Conservation (phyloP, 2,797 vertebrate species). For the Acanthurus tractus region DNA sequence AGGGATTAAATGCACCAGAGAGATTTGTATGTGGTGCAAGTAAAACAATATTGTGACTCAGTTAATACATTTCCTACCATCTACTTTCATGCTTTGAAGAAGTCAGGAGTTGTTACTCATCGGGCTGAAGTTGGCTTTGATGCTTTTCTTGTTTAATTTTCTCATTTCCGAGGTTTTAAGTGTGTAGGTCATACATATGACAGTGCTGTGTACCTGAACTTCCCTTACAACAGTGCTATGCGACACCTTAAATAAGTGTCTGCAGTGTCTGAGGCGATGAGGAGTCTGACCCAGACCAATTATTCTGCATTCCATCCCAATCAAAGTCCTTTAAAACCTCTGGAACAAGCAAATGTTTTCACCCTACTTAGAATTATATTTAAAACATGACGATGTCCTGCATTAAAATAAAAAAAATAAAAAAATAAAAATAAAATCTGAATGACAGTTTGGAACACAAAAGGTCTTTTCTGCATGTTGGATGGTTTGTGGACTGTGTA, state of each 20-base stretch:
- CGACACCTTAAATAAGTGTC: conserved; percentile 44
- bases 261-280: conserved; percentile 32
- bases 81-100: conserved; percentile 75
- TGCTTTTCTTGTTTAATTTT: conserved; percentile 72
- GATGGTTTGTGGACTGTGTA: conserved; percentile 65
- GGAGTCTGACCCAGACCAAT: conserved; percentile 60
- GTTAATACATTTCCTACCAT: conserved; percentile 80
- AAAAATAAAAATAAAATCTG: conserved; percentile 43
- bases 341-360: conserved; percentile 54
- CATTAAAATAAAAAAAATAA: conserved; percentile 14
- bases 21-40: conserved; percentile 83
- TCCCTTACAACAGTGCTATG: conserved; percentile 25
- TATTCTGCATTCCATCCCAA: conserved; percentile 54
- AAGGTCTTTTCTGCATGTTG: conserved; percentile 64
- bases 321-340: conserved; percentile 61
- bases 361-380: conserved; percentile 52
- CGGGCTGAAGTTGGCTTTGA: conserved; percentile 71
- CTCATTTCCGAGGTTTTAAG: conserved; percentile 58
- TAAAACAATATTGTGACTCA: conserved; percentile 86
- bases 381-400: conserved; percentile 58
- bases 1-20: conserved; percentile 86
- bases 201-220: conserved; percentile 54
- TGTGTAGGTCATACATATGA: conserved; percentile 52
- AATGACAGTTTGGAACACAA: conserved; percentile 77
- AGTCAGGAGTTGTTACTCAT: conserved; percentile 77